Conservation (phyloP, 1,140 invertebrate genomes). For the Eueides isabella region DNA sequence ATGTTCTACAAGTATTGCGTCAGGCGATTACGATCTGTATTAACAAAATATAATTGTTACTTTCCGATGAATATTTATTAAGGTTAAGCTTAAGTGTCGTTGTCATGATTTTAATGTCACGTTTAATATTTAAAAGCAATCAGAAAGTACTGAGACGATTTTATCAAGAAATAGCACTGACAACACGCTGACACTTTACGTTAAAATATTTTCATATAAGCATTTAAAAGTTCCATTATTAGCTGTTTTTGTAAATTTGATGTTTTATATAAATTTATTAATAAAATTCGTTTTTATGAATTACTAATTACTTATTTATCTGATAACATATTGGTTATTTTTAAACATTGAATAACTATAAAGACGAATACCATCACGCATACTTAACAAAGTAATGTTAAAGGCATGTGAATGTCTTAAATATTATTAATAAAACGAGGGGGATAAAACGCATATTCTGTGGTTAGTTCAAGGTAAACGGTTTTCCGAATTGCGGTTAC, state of each 20-base stretch:
- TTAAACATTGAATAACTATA: neutral
- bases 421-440: slow-evolving; percentile 29
- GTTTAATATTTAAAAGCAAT: slow-evolving; percentile 28
- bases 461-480: slow-evolving; percentile 44
- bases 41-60: slow-evolving; percentile 23
- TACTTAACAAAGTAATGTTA: slow-evolving; percentile 28
- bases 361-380: neutral
- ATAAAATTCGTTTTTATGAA: too few species aligned
- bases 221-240: neutral
- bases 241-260: too few species aligned
- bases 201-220: slow-evolving; percentile 21
- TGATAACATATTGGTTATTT: neutral
- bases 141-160: slow-evolving; percentile 17
- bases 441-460: slow-evolving; percentile 17
- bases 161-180: slow-evolving; percentile 27
- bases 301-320: neutral
- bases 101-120: slow-evolving; percentile 35
- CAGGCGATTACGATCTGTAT: neutral
- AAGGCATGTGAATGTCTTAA: slow-evolving; percentile 18
- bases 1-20: neutral
- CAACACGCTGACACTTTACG: slow-evolving; percentile 28
- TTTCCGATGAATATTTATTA: slow-evolving; percentile 34
- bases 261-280: too few species aligned
- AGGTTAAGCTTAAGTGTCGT: slow-evolving; percentile 31
- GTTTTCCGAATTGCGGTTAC: slow-evolving; percentile 46